These are phyloP conservation scores for Apodemus speciosus DNA, from an alignment of 2,113 vertebrate species.

Conservation along the genomic window DNA sequence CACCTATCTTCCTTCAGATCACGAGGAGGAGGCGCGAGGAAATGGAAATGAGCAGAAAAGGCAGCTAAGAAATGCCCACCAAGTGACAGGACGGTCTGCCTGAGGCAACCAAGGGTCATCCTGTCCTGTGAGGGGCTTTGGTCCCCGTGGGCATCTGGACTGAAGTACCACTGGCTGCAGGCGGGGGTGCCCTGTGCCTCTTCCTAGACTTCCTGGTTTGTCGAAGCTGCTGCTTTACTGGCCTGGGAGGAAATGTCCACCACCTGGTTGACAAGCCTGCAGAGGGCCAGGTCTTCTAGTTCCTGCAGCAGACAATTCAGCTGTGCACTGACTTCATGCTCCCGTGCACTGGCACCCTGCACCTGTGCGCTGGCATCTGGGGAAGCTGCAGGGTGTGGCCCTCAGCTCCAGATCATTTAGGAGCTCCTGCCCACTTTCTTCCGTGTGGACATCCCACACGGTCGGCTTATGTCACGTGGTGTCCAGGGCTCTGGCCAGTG, in stretches of 20 bases:
- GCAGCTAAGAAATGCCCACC: neutral
- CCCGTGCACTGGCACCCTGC: too few species aligned
- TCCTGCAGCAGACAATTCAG: neutral
- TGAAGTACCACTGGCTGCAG: slow-evolving; percentile 82
- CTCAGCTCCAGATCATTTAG: slow-evolving; percentile 81
- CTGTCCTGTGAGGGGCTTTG: fast-evolving
- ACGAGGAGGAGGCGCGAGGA: neutral
- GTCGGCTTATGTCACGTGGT: slow-evolving; percentile 90
- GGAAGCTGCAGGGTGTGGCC: slow-evolving; percentile 68
- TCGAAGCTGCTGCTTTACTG: slow-evolving; percentile 84
- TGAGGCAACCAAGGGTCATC: neutral
- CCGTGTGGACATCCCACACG: slow-evolving; percentile 87
- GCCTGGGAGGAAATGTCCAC: slow-evolving; percentile 86
- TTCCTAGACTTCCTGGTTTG: slow-evolving; percentile 82
- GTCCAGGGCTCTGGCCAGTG: slow-evolving; percentile 89
- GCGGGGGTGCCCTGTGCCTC: slow-evolving; percentile 70
- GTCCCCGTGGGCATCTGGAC: neutral
- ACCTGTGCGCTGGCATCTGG: neutral
- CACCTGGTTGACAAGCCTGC: slow-evolving; percentile 80
- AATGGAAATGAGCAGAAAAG: neutral
- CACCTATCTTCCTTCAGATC: neutral
- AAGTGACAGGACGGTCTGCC: neutral
- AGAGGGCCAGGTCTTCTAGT: neutral
- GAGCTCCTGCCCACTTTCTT: slow-evolving; percentile 82
- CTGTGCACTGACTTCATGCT: too few species aligned